A percentile compares a stretch with the other conserved stretches of the same genome.
These are phyloP conservation scores for Cyprinodon variegatus DNA, from an alignment of 2,113 vertebrate species.

Conservation along the genomic window DNA sequence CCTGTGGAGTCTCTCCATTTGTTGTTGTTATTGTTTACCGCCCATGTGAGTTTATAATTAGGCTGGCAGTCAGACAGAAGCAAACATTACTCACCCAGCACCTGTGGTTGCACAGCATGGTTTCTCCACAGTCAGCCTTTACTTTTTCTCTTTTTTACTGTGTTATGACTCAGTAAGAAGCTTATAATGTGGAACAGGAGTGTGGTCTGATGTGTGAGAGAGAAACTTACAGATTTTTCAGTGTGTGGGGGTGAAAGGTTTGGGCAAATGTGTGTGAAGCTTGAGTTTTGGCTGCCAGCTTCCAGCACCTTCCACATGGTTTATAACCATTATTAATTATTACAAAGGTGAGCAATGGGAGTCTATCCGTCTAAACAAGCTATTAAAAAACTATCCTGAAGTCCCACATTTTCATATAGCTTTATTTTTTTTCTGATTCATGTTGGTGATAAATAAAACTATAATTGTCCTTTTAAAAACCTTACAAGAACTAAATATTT, in stretches of 20 bases:
- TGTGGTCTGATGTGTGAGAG: constrained; percentile 24
- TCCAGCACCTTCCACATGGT: background rate
- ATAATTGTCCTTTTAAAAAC: background rate
- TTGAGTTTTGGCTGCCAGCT: constrained; percentile 19
- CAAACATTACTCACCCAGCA: constrained; percentile 62
- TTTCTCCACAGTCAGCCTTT: constrained; percentile 63
- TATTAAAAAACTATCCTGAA: no score
- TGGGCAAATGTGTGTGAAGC: constrained; percentile 31
- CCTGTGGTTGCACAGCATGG: constrained; percentile 64
- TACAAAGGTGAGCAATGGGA: background rate
- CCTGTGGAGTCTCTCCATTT: constrained; percentile 15
- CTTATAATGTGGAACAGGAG: constrained; percentile 56
- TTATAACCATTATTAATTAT: constrained; percentile 18
- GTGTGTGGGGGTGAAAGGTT: constrained; percentile 19
- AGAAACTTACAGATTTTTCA: constrained; percentile 24
- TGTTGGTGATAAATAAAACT: background rate
- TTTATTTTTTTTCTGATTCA: background rate
- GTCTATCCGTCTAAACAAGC: background rate
- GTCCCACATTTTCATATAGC: no score
- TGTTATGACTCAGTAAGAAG: constrained; percentile 68
- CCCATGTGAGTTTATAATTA: constrained; percentile 67
- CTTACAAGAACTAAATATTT: background rate
- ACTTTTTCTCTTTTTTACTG: constrained; percentile 61
- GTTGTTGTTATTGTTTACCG: constrained; percentile 69
- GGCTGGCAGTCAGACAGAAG: constrained; percentile 54